These are phyloP conservation scores for Euleptes europaea DNA, from an alignment of 2,113 vertebrate species.

Conservation along the genomic window DNA sequence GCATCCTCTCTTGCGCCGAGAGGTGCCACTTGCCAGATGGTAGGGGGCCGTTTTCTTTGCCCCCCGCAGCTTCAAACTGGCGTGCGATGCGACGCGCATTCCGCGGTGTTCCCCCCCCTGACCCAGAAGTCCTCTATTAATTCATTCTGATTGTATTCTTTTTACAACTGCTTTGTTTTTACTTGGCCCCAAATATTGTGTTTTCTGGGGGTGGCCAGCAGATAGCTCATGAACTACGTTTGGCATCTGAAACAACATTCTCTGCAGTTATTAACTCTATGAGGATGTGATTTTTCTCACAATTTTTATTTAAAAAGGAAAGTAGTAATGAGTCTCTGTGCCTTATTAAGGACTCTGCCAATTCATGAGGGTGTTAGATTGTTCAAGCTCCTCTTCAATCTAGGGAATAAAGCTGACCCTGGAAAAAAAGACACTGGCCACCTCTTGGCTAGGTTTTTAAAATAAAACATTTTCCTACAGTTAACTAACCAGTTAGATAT, in stretches of 20 bases:
- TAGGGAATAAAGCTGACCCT: not conserved
- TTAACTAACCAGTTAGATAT: not conserved
- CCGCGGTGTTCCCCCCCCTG: too few species aligned
- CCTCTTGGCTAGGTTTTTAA: not conserved
- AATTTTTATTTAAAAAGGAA: not conserved
- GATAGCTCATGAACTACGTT: not conserved
- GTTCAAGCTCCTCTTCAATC: not conserved
- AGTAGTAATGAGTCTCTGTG: not conserved
- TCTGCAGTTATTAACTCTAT: not conserved
- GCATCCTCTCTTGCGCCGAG: too few species aligned
- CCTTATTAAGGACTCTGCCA: not conserved
- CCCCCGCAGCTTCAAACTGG: too few species aligned
- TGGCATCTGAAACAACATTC: not conserved
- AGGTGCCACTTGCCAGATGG: too few species aligned
- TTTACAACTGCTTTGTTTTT: not conserved
- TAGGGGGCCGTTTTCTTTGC: too few species aligned
- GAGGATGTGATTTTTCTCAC: not conserved
- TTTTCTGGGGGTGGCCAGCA: not conserved
- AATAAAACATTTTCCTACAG: not conserved
- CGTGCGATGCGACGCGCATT: too few species aligned
- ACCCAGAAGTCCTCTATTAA: too few species aligned
- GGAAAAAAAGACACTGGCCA: not conserved
- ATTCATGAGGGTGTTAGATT: not conserved
- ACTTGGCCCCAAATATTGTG: not conserved
- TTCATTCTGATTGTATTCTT: constrained; percentile 6